phyloP scores from a whole-genome alignment of 2,113 vertebrate genomes.

The Plectropomus leopardus region DNA sequence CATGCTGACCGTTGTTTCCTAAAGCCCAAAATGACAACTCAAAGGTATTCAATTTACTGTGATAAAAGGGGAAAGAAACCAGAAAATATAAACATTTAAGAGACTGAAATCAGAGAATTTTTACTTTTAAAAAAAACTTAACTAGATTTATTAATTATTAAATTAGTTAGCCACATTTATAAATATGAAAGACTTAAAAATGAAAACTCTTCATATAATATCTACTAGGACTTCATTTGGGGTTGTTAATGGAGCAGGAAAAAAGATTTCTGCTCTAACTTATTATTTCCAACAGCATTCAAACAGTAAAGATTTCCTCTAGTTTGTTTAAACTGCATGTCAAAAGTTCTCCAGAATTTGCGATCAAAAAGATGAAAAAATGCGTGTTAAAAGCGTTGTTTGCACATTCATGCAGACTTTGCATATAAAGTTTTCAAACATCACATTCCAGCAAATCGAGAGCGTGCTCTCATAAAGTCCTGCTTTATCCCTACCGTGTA shows the following conservation, averaged over 20 bases:
- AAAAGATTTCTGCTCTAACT: background rate
- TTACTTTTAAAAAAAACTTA: too few relatives aligned
- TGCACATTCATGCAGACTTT: conserved; percentile 11
- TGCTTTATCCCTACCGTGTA: conserved; percentile 34
- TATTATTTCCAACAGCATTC: background rate
- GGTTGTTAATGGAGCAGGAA: background rate
- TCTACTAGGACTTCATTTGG: background rate
- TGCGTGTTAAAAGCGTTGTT: too few relatives aligned
- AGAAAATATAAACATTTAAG: too few relatives aligned
- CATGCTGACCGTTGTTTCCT: too few relatives aligned
- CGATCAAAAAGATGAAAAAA: background rate
- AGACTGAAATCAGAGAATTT: too few relatives aligned
- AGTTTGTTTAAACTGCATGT: background rate
- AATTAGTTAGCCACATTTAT: too few relatives aligned
- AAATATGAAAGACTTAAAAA: too few relatives aligned
- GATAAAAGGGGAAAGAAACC: too few relatives aligned
- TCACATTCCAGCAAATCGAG: conserved; percentile 44
- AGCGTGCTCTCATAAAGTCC: conserved; percentile 21
- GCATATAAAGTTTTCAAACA: conserved; percentile 37
- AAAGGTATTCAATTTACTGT: too few relatives aligned
- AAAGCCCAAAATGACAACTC: too few relatives aligned
- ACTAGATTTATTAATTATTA: too few relatives aligned
- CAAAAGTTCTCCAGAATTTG: background rate
- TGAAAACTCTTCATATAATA: background rate
- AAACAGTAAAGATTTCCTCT: background rate